Evolutionary conservation across 2,888 invertebrate species (phyloP), one percentile per base, ranked within the genome.

Genomic region (Hedychridium roseum): DNA sequence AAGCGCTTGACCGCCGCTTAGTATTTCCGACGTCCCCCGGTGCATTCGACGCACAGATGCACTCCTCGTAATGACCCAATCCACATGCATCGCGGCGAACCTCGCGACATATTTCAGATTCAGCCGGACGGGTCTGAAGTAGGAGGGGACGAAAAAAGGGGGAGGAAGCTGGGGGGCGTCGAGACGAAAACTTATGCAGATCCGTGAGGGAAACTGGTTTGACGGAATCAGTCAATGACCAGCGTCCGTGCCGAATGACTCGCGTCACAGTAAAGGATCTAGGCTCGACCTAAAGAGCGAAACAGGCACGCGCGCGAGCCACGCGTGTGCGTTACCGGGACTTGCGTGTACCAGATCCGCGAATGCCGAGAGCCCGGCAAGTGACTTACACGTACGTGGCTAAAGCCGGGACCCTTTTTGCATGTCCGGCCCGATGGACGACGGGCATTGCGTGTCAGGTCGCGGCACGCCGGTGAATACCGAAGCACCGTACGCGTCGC

Each of bases 401-500:
- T 5, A 5, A 48, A 30, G 26, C 28, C 28, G 41, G 30, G 43
- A 32, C 36, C 28, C 44, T 52, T 57, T 52, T 53, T 38, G 52
- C 50, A 12, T 43, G 36, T 35, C 20, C 34, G 23, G 38, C 31
- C 15, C 28, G 36, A 46, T 36, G 50, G 39, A 52, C 49, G 54
- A 45, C 45, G 59, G 56, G 51, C 46, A 44, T 64, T 63, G 66
- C 61, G 61, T 60, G 70, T 62, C 52, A 52, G 57, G 50, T 50
- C 41, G 59, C 28, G 16, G 57, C 51, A 55, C 52, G 48, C 44
- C 59, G 47, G 49, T 60, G 68, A 71, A 70, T 73, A 69, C 69
- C 68, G 58, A 70, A 71, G 67, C 65, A 68, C 64, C 63, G 40
- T 40, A 46, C n/a, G n/a, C n/a, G n/a, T n/a, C n/a, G n/a, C n/a